Base-by-base conservation (phyloP, 2,113 vertebrate species). In the Coptodon rendalli region DNA sequence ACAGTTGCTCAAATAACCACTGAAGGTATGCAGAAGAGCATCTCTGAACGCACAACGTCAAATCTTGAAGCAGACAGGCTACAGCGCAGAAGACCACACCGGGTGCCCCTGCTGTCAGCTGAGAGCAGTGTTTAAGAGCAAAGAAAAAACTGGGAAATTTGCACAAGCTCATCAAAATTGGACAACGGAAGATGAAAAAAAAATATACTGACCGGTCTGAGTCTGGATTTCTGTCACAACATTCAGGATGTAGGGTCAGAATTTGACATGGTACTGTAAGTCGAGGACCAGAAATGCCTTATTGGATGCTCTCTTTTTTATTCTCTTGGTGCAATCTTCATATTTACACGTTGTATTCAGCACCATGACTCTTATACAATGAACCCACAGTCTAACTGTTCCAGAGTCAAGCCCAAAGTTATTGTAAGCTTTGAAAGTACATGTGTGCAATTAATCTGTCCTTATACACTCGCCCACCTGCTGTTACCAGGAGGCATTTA, bases 381-480 rank as follows among this genome's bases (percentile, higher is more conserved):
- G 52, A 79, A 61, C 73, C 61, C 63, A 22, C 40, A 29, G 12
- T 71, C 13, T 27, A n/a, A 86, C 24, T 81, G 27, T 80, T 87
- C 85, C 45, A 17, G 12, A 14, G 38, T 84, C 83, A 85, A 91
- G 57, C 27, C 6, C 63, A 38, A 53, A 78, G 78, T 59, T 81
- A 88, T 61, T 81, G 34, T 68, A 84, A 89, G 80, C 63, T 53
- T 54, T 83, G 79, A 29, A 53, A 29, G 59, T 79, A 82, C 38
- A 31, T 50, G 29, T n/a, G 24, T 82, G 59, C 66, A 83, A 45
- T 87, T 83, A 84, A 87, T 90, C 45, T 68, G 31, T 79, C 45
- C 82, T 85, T 52, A 84, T 82, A 82, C 52, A 80, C 16, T 82
- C 24, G 6, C 81, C 86, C 81, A 91, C 83, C 89, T 89, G 80